Percentiles rank a stretch among this genome's conserved stretches.
These are phyloP conservation scores for Emys orbicularis DNA, from an alignment of 2,797 vertebrate species.

Conservation along the genomic window DNA sequence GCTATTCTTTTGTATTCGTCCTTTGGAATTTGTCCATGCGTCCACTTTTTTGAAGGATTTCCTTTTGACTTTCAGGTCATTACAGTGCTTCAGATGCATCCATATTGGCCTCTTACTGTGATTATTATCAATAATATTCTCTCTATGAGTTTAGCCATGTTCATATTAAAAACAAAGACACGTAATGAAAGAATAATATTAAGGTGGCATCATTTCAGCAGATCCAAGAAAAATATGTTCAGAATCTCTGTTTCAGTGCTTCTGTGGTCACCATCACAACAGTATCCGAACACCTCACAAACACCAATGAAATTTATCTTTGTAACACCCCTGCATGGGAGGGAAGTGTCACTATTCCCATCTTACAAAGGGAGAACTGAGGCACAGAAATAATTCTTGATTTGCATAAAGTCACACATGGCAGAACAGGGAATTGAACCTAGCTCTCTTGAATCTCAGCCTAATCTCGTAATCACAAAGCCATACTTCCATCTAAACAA, in stretches of 20 bases:
- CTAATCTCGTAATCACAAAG: not conserved
- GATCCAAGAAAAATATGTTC: not conserved
- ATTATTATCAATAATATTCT: not conserved
- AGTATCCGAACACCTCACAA: not conserved
- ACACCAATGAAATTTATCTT: not conserved
- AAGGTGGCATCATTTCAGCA: not conserved
- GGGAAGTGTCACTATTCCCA: not conserved
- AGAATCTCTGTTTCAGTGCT: not conserved
- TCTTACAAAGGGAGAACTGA: not conserved
- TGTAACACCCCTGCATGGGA: not conserved
- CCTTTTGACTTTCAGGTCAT: not conserved
- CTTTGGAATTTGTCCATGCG: not conserved
- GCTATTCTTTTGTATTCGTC: not conserved
- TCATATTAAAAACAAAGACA: not conserved
- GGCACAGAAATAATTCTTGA: not conserved
- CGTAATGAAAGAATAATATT: not conserved
- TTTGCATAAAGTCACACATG: not conserved
- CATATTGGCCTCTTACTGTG: not conserved
- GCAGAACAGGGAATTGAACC: not conserved
- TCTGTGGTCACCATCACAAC: not conserved
- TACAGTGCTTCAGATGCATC: not conserved
- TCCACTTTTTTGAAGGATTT: not conserved
- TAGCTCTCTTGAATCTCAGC: not conserved
- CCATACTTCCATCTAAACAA: not conserved
- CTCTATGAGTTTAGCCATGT: not conserved